Conservation (phyloP, 2,113 vertebrate genomes). For the Melospiza georgiana region DNA sequence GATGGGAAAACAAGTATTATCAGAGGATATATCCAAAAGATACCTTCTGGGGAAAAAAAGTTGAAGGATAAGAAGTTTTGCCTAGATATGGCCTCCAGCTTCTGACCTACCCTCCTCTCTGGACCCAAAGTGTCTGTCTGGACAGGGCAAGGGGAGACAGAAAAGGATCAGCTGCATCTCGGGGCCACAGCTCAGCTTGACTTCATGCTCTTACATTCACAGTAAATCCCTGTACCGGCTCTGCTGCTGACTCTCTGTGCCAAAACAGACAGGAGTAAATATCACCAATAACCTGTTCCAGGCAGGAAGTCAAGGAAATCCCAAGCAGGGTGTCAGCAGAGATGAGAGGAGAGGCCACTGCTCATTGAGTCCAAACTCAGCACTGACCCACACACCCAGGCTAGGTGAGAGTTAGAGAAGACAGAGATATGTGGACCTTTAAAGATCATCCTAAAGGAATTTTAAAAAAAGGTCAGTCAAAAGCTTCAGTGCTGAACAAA, state of each 20-base stretch:
- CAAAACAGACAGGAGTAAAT: neutral
- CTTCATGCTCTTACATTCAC: neutral
- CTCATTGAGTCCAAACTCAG: rapidly evolving
- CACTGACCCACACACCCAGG: neutral
- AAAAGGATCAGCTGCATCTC: neutral
- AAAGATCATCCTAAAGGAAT: neutral
- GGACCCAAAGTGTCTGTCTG: neutral
- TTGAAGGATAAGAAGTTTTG: neutral
- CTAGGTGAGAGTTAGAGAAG: neutral
- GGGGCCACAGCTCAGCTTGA: neutral
- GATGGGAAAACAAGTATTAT: neutral
- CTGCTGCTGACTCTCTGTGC: neutral
- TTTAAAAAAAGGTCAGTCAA: neutral
- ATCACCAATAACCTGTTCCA: neutral
- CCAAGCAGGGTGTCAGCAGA: neutral
- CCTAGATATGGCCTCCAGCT: neutral
- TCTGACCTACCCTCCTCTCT: neutral
- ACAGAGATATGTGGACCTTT: neutral
- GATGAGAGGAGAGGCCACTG: neutral
- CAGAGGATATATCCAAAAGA: neutral
- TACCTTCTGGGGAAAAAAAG: neutral
- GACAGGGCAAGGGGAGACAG: neutral
- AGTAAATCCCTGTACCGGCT: neutral
- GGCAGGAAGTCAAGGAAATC: neutral
- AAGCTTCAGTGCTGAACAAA: neutral